Evolutionary conservation across 2,797 vertebrate species (phyloP), one percentile per base, ranked within the genome.

Genomic region (Valencia hispanica): DNA sequence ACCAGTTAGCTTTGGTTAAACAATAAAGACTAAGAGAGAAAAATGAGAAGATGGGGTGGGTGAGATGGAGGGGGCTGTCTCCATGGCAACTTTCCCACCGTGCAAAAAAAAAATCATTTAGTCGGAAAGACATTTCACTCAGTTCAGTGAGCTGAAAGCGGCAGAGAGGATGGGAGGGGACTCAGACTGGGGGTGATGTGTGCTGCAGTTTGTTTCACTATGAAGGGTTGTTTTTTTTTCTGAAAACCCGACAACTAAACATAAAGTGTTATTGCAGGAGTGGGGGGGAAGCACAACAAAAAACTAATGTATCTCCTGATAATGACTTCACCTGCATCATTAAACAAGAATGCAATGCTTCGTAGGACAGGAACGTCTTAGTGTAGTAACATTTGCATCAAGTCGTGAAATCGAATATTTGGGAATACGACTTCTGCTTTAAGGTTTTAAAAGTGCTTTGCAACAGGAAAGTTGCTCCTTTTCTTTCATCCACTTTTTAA

Each of bases 61-160:
- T 65, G 74, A 84, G 59, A 73, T 5, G 71, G 50, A 48, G 81
- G 77, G 75, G 74, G 53, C 83, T 88, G 94, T 95, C 94, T 94
- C 95, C 95, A 96, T 95, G 93, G 94, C 93, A 95, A 95, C 94
- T 76, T 93, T 94, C 90, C 93, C 94, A 93, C 85, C 68, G 84
- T 90, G 93, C 85, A 88, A 93, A 93, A 94, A 93, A 86, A 91
- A 89, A 93, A 93, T 93, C 77, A 94, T 94, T 94, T 95, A 93
- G 93, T 92, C 83, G 87, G 92, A 95, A 96, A 95, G 94, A 94
- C 92, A 93, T 94, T 94, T 94, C 93, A 92, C 90, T 93, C 93
- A 92, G 93, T 93, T 95, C 93, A 95, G 85, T 94, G 94, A 95
- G 89, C 93, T 92, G 94, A 93, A 88, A 94, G 92, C 93, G 89